Evolutionary conservation across 2,113 vertebrate genomes (phyloP).

Genomic region (Dissostichus mawsoni): DNA sequence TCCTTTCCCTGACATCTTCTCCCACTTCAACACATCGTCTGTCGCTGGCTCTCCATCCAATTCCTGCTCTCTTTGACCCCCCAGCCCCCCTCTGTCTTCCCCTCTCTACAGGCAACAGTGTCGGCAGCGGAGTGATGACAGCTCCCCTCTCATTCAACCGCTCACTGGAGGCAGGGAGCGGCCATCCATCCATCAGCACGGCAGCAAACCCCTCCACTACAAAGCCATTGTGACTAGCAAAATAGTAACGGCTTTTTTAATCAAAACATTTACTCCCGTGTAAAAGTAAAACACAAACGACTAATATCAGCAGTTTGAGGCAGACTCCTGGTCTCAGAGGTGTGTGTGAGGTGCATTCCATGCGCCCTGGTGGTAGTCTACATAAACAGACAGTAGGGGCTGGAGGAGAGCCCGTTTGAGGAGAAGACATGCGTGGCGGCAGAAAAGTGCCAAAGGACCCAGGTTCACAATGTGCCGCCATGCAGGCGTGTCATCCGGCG

Average conservation of each 20-base stretch:
- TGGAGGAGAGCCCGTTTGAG: constrained; percentile 58
- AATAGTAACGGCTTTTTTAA: constrained; percentile 82
- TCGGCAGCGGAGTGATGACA: constrained; percentile 76
- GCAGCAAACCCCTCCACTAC: constrained; percentile 74
- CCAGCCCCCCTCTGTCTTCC: constrained; percentile 4
- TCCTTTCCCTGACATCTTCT: constrained; percentile 46
- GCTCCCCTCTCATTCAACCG: constrained; percentile 74
- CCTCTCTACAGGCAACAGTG: constrained; percentile 55
- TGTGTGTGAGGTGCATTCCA: constrained; percentile 70
- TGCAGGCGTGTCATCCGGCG: constrained; percentile 34
- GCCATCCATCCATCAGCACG: constrained; percentile 75
- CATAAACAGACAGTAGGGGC: constrained; percentile 63
- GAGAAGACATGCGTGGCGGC: constrained; percentile 67
- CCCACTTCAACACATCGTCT: constrained; percentile 64
- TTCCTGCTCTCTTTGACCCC: constrained; percentile 15
- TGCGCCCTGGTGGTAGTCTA: constrained; percentile 63
- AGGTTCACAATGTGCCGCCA: constrained; percentile 45
- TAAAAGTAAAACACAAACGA: constrained; percentile 72
- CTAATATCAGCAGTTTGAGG: constrained; percentile 75
- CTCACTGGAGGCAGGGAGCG: constrained; percentile 75
- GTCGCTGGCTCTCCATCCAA: constrained; percentile 44
- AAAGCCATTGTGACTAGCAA: constrained; percentile 80
- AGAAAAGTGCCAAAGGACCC: constrained; percentile 47
- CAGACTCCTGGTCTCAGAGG: constrained; percentile 60
- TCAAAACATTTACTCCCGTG: constrained; percentile 81